These are phyloP conservation scores for Charina bottae DNA, from an alignment of 2,113 vertebrate species.

Conservation along the genomic window DNA sequence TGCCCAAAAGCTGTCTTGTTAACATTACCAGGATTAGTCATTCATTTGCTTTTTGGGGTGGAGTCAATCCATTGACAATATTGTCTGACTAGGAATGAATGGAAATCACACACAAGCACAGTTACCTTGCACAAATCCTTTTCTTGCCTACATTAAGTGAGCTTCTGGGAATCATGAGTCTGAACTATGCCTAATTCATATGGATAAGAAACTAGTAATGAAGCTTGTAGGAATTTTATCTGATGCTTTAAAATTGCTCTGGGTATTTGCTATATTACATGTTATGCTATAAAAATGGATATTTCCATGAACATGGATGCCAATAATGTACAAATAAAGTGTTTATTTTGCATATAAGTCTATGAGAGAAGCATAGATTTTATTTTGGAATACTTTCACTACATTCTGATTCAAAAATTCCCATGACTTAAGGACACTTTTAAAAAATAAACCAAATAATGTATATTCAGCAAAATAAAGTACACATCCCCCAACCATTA, in stretches of 20 bases:
- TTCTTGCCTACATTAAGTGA: not conserved
- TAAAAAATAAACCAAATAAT: not conserved
- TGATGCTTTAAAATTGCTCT: not conserved
- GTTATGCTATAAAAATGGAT: not conserved
- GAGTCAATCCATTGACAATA: slow-evolving; percentile 15
- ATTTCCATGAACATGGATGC: not conserved
- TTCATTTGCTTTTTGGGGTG: not conserved
- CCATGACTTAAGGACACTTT: not conserved
- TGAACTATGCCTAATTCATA: slow-evolving; percentile 6
- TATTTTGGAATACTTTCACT: slow-evolving; percentile 1
- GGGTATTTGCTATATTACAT: not conserved
- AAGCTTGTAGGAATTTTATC: not conserved
- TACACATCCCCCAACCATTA: not conserved
- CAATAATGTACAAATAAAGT: not conserved
- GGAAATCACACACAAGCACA: slow-evolving; percentile 19
- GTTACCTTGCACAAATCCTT: not conserved
- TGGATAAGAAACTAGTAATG: not conserved
- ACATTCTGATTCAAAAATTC: not conserved
- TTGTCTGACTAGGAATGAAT: slow-evolving; percentile 19
- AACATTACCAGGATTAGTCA: slow-evolving; percentile 9
- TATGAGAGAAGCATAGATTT: not conserved
- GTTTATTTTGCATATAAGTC: not conserved
- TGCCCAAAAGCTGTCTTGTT: slow-evolving; percentile 13
- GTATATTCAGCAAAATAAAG: not conserved
- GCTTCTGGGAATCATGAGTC: not conserved